Base-by-base conservation (phyloP, 2,888 invertebrate genomes). In the Campoplex nolae region DNA sequence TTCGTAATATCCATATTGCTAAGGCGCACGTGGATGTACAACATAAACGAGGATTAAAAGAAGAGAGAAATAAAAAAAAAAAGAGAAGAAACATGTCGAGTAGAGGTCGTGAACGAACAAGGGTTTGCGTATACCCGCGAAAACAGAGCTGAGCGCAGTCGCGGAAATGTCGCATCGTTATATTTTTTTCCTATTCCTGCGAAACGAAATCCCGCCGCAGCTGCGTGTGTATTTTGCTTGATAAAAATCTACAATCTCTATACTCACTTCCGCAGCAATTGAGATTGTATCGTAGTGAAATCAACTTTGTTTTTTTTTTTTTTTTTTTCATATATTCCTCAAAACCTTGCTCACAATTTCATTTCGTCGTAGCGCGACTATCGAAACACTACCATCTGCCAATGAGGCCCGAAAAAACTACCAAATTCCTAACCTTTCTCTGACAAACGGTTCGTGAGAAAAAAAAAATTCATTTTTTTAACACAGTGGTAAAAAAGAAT, bases 91-190 rank as follows among this genome's bases (percentile, higher is more conserved):
- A 74, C 23, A 65, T 32, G 56, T 56, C 74, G 74, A 58, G 74
- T 58, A 58, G 85, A 82, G 85, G 85, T 85, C 85, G 85, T 82
- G 85, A 85, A 85, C 85, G 85, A 85, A 82, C 77, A 58, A 85
- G 85, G 76, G 62, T 65, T 74, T 68, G 45, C 67, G 23, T 45
- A 71, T 73, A 71, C 81, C 45, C 28, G 65, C 65, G 54, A 48
- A 23, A 65, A 48, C 48, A 23, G 65, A 65, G 56, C 56, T 65
- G 45, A 56, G 85, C 85, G 81, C 85, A 85, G 85, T 67, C 85
- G 81, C 77, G 77, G 76, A 77, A 70, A 75, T 65, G 81, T 77
- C 81, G 76, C 81, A 73, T 74, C 81, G 85, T 85, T 75, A 81
- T 81, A 81, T 81, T 76, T 85, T 71, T 65, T 62, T 71, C 73